Base-by-base conservation (phyloP, 1,140 invertebrate species). In the Musca domestica region DNA sequence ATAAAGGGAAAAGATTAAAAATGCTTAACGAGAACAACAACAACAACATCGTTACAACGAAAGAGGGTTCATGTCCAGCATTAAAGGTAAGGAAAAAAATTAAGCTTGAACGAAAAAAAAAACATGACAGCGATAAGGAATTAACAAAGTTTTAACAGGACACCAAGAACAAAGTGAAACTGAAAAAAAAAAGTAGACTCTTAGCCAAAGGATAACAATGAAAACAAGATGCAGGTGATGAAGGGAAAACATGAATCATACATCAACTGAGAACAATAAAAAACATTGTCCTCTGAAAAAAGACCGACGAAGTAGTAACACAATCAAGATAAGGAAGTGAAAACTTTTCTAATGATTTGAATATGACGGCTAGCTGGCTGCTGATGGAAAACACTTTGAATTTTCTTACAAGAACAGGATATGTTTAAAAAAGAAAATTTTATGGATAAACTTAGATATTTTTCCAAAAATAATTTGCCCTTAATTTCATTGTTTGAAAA, bases 331-430 rank as follows among this genome's bases (percentile, higher is more conserved):
- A 41, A 61, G 34, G 34, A 34, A 58, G 4, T 58, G 14, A 30
- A 58, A 61, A 61, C n/a, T 34, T 61, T 61, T 61, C 41, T 61
- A 61, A 61, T 61, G 56, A 61, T 61, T 61, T 34, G 41, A 61
- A 61, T 61, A 61, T 61, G 56, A 61, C 41, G 27, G 17, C 19
- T 25, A n/a, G n/a, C n/a, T 41, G 5, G 10, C 4, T 41, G 34
- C 10, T 5, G 34, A 41, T 7, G 34, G 34, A 41, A 41, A 41
- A 7, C 34, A 2, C 12, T 41, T 41, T 41, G 4, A 12, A 41
- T 41, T 5, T 41, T 41, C 34, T 41, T 12, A 12, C 10, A 12
- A n/a, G n/a, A n/a, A 7, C 34, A 41, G 34, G 34, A 41, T 41
- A 41, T 41, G 34, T 41, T 41, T 41, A 51, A 61, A 14, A 58